Evolutionary conservation across 1,140 invertebrate genomes (phyloP), one percentile per base, ranked within the genome.

Genomic region (Drosophila trapezifrons): DNA sequence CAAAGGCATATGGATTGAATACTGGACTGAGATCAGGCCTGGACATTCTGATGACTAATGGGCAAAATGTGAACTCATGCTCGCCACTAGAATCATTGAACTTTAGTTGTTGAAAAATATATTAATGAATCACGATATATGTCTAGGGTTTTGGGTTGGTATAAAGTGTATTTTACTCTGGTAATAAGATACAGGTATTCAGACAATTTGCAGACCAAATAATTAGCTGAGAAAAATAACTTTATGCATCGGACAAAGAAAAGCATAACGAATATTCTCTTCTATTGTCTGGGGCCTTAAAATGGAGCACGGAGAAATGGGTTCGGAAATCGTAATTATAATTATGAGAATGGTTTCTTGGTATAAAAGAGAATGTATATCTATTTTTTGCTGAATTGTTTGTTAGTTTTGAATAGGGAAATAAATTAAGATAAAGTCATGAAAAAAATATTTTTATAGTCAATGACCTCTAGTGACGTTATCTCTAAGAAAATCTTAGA

Each of bases 71-170:
- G 60, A 74, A 70, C 43, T 80, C 63, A 77, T 76, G 69, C 51
- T 32, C 27, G 35, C 35, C 43, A 45, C 55, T 67, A 81, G 62
- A 86, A 83, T 87, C 82, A 83, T 76, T 87, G 83, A 86, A 83
- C 76, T 78, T 79, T 71, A 74, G 75, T 69, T 78, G 64, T 60
- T 56, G 8, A 40, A 56, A 59, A 77, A 49, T 58, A 40, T 42
- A 8, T 18, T 29, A 52, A 69, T 85, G 78, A 85, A 37, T 80
- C 81, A 85, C 69, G 20, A 15, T 40, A 42, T 37, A 17, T 35
- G 2, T 12, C 12, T 15, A 18, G 62, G 37, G 22, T 54, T 46
- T 66, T 6, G 5, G 8, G 37, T 17, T 54, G n/a, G n/a, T n/a
- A n/a, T n/a, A n/a, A n/a, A n/a, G n/a, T n/a, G n/a, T n/a, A n/a